Percentiles rank a stretch among this genome's conserved stretches.
Conservation (phyloP, 2,113 vertebrate genomes). For the Theropithecus gelada region DNA sequence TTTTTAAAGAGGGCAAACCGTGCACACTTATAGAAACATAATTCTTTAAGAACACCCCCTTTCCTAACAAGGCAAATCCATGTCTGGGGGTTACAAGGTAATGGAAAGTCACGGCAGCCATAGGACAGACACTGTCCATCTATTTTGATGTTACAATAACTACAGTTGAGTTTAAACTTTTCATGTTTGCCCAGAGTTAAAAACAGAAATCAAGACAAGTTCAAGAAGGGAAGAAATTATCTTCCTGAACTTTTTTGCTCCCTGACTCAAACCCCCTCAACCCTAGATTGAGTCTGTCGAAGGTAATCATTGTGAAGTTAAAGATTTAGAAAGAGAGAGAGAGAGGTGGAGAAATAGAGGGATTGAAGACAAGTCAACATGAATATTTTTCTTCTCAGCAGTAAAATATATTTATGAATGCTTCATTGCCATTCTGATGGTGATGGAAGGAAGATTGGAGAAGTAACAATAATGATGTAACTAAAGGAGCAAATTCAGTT, state of each 20-base stretch:
- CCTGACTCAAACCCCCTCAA: background rate
- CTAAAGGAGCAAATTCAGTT: slow-evolving; percentile 40
- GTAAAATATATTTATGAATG: background rate
- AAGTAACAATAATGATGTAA: background rate
- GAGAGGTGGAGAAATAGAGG: background rate
- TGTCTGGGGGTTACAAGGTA: background rate
- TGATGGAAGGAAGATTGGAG: background rate
- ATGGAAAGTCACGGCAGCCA: background rate
- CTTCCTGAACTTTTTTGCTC: background rate
- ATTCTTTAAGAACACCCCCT: background rate
- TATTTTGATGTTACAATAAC: background rate
- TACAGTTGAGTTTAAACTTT: background rate
- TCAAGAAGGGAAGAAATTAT: background rate
- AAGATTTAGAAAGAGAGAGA: background rate
- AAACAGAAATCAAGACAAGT: background rate
- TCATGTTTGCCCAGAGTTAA: background rate
- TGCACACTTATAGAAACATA: background rate
- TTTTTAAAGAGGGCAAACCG: background rate
- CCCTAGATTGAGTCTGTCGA: background rate
- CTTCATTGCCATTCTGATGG: background rate
- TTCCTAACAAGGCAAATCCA: background rate
- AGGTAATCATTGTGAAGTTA: background rate
- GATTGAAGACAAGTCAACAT: background rate
- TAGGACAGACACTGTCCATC: no score
- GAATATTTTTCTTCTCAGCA: background rate